Conservation (phyloP, 1,140 invertebrate genomes). For the Brachionus koreanus region DNA sequence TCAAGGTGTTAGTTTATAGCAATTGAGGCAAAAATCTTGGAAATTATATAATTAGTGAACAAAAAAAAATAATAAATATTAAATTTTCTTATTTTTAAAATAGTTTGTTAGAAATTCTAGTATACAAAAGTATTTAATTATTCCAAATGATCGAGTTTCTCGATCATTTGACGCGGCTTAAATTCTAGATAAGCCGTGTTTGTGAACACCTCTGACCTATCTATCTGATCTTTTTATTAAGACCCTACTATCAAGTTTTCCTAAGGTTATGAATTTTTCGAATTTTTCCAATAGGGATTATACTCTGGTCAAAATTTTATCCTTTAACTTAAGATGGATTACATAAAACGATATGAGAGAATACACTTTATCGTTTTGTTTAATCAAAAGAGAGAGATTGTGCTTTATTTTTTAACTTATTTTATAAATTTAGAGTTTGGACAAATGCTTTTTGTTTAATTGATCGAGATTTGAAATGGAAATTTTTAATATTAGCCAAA, state of each 20-base stretch:
- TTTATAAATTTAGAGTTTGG: not conserved
- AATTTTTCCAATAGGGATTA: not conserved
- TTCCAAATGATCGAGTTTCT: not conserved
- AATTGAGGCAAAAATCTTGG: not conserved
- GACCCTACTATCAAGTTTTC: not conserved
- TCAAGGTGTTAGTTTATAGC: not conserved
- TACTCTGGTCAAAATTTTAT: not conserved
- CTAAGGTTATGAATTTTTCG: not conserved
- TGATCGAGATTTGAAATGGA: not conserved
- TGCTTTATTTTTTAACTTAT: not conserved
- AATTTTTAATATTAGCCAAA: no score
- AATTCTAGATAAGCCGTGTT: not conserved
- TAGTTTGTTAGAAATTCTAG: not conserved
- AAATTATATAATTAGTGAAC: not conserved
- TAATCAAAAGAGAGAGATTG: not conserved
- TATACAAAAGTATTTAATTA: not conserved
- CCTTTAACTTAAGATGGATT: not conserved
- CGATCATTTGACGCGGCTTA: not conserved
- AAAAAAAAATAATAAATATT: not conserved
- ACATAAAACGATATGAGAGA: not conserved
- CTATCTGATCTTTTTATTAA: not conserved
- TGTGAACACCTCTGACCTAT: not conserved
- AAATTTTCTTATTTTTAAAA: not conserved
- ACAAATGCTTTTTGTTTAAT: not conserved
- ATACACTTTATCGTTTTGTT: not conserved